These are phyloP conservation scores for Nixonia krombeini DNA, from an alignment of 1,140 invertebrate genomes.

Conservation along the genomic window DNA sequence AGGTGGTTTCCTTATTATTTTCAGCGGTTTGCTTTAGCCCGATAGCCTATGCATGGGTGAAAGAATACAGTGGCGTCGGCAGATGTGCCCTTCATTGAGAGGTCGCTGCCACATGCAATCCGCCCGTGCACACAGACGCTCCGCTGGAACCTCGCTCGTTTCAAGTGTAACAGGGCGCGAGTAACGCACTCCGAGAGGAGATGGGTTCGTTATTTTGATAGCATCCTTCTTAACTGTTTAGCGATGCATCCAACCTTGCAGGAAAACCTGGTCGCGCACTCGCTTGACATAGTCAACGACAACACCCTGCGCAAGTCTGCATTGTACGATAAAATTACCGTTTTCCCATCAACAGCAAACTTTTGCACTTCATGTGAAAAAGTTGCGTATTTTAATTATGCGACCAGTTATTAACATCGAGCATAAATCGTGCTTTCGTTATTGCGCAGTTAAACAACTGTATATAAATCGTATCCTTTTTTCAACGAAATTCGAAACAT, in stretches of 20 bases:
- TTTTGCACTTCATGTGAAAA: no score
- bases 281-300: no score
- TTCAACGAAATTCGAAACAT: no score
- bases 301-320: no score
- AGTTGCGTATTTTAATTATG: no score
- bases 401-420: no score
- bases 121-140: conserved; percentile 18
- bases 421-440: no score
- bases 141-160: conserved; percentile 30
- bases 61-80: conserved; percentile 28
- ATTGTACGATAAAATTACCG: no score
- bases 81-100: conserved; percentile 51
- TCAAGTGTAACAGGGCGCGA: conserved; percentile 54
- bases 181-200: conserved; percentile 53
- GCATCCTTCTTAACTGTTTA: conserved; percentile 43
- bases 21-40: conserved; percentile 39
- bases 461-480: no score
- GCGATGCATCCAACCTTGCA: conserved; percentile 23
- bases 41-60: conserved; percentile 17
- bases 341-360: no score
- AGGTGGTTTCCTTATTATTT: conserved; percentile 47
- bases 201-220: conserved; percentile 62
- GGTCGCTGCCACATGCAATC: conserved; percentile 41
- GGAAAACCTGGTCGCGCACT: no score
- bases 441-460: no score